phyloP scores from a whole-genome alignment of 1,140 invertebrate species.

The Phocides pigmalion region DNA sequence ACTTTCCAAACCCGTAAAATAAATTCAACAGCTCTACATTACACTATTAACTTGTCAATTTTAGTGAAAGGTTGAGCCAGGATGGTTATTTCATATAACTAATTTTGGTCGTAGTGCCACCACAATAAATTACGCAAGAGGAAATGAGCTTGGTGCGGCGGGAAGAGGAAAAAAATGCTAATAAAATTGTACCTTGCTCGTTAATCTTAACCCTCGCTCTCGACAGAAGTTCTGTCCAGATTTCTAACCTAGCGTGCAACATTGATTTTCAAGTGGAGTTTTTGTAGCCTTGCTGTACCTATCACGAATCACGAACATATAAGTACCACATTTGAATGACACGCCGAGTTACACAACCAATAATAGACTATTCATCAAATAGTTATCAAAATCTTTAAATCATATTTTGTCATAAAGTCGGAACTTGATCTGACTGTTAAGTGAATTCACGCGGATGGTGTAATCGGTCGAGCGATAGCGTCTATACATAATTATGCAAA shows the following conservation, averaged over 20 bases:
- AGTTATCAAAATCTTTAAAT: no score
- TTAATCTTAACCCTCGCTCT: constrained; percentile 63
- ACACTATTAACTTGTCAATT: neutral
- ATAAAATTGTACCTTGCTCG: constrained; percentile 68
- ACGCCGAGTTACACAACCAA: no score
- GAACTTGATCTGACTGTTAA: no score
- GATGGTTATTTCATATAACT: constrained; percentile 59
- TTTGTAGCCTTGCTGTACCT: neutral
- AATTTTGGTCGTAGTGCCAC: constrained; percentile 55
- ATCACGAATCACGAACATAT: no score
- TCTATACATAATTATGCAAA: no score
- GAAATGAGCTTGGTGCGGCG: constrained; percentile 62
- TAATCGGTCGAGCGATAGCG: no score
- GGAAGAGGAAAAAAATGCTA: constrained; percentile 69
- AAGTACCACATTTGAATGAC: no score
- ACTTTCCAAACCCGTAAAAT: neutral
- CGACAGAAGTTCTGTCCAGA: constrained; percentile 48
- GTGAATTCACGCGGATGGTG: no score
- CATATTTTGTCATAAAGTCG: no score
- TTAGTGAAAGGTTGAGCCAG: constrained; percentile 28
- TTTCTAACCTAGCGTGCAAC: constrained; percentile 39
- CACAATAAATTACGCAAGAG: constrained; percentile 62
- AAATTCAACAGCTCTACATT: neutral
- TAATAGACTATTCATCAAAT: no score
- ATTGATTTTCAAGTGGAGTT: constrained; percentile 23